Percentiles rank a stretch among this genome's conserved stretches.
Evolutionary conservation across 1,140 invertebrate genomes (phyloP).

Genomic region (Oedothorax gibbosus): DNA sequence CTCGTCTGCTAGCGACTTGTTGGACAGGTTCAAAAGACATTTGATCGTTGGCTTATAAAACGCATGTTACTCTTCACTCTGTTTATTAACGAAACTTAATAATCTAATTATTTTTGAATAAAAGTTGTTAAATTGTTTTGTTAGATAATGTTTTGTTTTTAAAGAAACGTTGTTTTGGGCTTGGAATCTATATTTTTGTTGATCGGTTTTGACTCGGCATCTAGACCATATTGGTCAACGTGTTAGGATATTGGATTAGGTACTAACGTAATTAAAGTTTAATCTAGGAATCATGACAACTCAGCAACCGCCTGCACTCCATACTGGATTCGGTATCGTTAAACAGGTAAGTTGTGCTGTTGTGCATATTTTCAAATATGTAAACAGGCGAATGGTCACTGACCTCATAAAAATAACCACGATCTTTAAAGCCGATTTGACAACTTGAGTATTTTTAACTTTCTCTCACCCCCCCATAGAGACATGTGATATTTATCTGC

Average conservation of each 20-base stretch:
- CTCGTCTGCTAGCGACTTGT: slow-evolving; percentile 25
- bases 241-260: slow-evolving; percentile 9
- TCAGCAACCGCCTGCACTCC: slow-evolving; percentile 12
- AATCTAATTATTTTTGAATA: neutral
- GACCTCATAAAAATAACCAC: slow-evolving; percentile 29
- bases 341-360: slow-evolving; percentile 45
- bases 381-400: slow-evolving; percentile 34
- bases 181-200: slow-evolving; percentile 5
- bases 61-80: neutral
- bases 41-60: neutral
- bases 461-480: neutral
- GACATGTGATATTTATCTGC: neutral
- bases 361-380: neutral
- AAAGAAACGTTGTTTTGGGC: neutral
- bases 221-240: slow-evolving; percentile 32
- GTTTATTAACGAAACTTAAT: neutral
- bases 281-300: slow-evolving; percentile 37
- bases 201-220: slow-evolving; percentile 22
- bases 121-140: neutral
- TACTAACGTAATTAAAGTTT: neutral
- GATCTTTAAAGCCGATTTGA: neutral
- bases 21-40: neutral
- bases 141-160: slow-evolving; percentile 5
- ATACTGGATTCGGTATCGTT: slow-evolving; percentile 25
- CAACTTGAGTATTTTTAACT: neutral